Conservation (phyloP, 2,797 vertebrate species). For the Acanthurus tractus region DNA sequence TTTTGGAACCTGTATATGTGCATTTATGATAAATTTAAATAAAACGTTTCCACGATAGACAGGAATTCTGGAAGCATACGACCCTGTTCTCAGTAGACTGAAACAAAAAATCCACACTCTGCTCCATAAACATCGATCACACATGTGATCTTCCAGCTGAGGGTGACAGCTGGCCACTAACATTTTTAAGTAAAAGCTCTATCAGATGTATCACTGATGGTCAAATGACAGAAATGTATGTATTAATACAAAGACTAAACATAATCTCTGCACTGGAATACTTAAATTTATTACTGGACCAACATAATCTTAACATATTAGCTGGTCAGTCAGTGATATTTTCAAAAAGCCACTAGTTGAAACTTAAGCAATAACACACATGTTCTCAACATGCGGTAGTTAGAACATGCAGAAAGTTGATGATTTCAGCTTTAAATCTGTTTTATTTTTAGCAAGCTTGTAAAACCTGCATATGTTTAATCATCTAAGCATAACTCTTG, state of each 20-base stretch:
- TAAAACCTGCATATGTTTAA: slow-evolving; percentile 48
- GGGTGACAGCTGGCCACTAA: slow-evolving; percentile 1
- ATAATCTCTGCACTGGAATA: not conserved
- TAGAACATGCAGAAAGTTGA: not conserved
- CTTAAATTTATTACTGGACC: not conserved
- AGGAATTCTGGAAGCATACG: no score
- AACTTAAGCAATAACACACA: not conserved
- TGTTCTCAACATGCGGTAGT: not conserved
- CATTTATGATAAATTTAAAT: not conserved
- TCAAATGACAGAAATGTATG: not conserved
- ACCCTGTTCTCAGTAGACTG: no score
- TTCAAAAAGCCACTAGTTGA: not conserved
- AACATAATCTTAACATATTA: not conserved
- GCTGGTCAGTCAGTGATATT: not conserved
- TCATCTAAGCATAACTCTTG: slow-evolving; percentile 21
- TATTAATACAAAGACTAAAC: not conserved
- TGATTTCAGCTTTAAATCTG: slow-evolving; percentile 29
- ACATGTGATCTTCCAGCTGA: not conserved
- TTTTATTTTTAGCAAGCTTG: slow-evolving; percentile 30
- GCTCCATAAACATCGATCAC: no score
- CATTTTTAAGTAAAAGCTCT: not conserved
- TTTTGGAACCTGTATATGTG: not conserved
- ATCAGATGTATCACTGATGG: not conserved
- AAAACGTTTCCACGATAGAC: no score
- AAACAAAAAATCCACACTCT: no score